Evolutionary conservation across 2,888 invertebrate genomes (phyloP).

Genomic region (Alloplasta piceator): DNA sequence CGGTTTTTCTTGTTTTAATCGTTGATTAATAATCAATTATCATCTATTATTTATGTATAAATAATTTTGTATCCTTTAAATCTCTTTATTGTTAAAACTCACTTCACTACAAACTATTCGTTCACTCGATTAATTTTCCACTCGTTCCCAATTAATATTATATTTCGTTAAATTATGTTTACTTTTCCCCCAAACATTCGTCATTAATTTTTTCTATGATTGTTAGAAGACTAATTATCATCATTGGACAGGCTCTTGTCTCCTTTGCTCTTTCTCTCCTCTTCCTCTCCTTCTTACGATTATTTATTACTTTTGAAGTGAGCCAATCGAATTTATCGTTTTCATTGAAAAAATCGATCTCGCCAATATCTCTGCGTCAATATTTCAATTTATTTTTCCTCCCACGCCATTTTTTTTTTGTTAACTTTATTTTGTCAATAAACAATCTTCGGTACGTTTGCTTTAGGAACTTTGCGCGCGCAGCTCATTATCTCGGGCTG

Average conservation of each 20-base stretch:
- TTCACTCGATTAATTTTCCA: conserved; percentile 65
- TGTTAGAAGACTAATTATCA: conserved; percentile 67
- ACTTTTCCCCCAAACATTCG: conserved; percentile 16
- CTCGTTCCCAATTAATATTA: conserved; percentile 26
- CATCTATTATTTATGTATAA: conserved; percentile 57
- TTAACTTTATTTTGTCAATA: conserved; percentile 42
- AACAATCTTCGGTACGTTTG: conserved; percentile 64
- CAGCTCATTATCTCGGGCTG: conserved; percentile 82
- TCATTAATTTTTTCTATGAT: conserved; percentile 66
- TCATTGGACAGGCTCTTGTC: conserved; percentile 58
- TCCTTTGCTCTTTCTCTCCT: background rate
- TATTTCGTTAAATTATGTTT: conserved; percentile 42
- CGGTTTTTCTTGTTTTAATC: conserved; percentile 50
- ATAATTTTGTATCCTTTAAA: conserved; percentile 54
- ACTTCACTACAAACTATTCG: conserved; percentile 58
- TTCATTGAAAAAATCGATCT: conserved; percentile 24
- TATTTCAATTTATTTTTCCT: conserved; percentile 17
- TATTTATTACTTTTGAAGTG: conserved; percentile 53
- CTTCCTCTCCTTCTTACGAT: conserved; percentile 30
- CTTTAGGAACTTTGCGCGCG: conserved; percentile 83
- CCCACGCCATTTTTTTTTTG: conserved; percentile 28
- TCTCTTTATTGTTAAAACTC: conserved; percentile 61
- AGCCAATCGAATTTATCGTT: conserved; percentile 46
- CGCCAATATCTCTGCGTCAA: conserved; percentile 8
- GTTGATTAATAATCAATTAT: conserved; percentile 53